Evolutionary conservation across 1,140 invertebrate genomes (phyloP).

Genomic region (Euwallacea similis): DNA sequence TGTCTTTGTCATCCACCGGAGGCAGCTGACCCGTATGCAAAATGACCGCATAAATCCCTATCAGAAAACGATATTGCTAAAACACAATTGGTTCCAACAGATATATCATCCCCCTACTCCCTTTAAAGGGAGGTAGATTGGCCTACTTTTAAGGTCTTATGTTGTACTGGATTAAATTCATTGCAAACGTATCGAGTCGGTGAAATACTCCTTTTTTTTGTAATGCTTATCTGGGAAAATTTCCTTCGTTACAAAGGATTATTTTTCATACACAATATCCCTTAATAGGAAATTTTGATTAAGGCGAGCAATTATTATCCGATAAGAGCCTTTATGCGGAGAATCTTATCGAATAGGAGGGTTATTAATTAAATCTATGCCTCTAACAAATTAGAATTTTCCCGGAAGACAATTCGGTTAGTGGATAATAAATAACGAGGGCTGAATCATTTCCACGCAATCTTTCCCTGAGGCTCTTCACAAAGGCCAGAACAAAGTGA

Average conservation of each 20-base stretch:
- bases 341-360: background rate
- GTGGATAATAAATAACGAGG: slow-evolving; percentile 11
- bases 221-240: too few species aligned
- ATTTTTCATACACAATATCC: background rate
- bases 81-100: slow-evolving; percentile 21
- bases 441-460: slow-evolving; percentile 14
- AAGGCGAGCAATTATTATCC: background rate
- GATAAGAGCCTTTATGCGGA: too few species aligned
- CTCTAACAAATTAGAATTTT: background rate
- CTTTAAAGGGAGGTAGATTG: slow-evolving; percentile 4
- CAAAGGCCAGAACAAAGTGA: slow-evolving; percentile 16
- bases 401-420: slow-evolving; percentile 1
- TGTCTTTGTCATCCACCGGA: slow-evolving; percentile 10
- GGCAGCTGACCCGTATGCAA: slow-evolving; percentile 23
- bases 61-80: slow-evolving; percentile 30
- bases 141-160: background rate
- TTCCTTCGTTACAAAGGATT: too few species aligned
- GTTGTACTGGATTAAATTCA: too few species aligned
- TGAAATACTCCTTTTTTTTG: too few species aligned
- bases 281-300: background rate
- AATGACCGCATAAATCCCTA: slow-evolving; percentile 27
- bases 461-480: background rate
- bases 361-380: slow-evolving; percentile 3
- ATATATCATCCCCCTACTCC: slow-evolving; percentile 12
- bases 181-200: too few species aligned